A percentile compares a stretch with the other conserved stretches of the same genome.
Conservation (phyloP, 2,113 vertebrate species). For the Seriola aureovittata region DNA sequence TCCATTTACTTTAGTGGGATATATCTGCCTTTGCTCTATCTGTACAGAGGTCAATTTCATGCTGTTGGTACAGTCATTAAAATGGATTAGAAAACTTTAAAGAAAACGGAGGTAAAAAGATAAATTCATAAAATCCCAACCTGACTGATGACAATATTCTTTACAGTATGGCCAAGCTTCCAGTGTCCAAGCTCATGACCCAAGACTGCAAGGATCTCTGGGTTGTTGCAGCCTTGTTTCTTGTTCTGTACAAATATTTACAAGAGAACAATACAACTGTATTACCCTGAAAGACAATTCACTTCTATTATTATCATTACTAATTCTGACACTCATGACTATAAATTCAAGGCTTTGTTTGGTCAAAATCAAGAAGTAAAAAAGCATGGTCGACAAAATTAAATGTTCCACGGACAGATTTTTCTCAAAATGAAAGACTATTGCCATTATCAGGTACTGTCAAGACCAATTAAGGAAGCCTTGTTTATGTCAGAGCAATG, state of each 20-base stretch:
- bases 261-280: neutral
- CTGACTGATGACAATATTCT: conserved; percentile 98
- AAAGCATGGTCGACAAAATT: neutral
- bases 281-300: neutral
- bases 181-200: conserved; percentile 98
- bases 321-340: neutral
- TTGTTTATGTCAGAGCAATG: neutral
- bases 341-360: neutral
- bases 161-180: conserved; percentile 97
- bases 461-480: neutral
- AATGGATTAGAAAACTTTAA: too few relatives aligned
- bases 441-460: neutral
- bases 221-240: conserved; percentile 98
- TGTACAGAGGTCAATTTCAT: neutral
- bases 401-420: neutral
- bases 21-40: neutral
- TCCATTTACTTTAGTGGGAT: neutral
- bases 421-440: neutral
- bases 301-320: neutral
- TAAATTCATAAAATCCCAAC: conserved; percentile 78
- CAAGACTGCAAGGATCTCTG: conserved; percentile 95
- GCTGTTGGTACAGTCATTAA: neutral
- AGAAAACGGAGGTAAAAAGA: neutral
- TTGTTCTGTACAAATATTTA: conserved; percentile 86
- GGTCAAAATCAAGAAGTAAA: neutral